Conservation (phyloP, 2,113 vertebrate genomes). For the Oostethus manadensis region DNA sequence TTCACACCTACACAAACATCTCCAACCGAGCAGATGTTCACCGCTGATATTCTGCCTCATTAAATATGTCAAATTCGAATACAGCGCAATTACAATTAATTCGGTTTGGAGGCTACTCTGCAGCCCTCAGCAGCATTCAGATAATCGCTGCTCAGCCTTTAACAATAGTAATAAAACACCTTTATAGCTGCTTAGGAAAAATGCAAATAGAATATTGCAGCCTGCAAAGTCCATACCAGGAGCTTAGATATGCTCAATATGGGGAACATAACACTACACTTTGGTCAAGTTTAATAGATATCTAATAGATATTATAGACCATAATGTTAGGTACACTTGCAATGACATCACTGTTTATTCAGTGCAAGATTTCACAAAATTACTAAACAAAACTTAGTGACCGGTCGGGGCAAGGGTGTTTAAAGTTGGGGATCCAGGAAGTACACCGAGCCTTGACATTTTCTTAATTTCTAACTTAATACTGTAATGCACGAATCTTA, state of each 20-base stretch:
- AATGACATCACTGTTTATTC: neutral
- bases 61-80: constrained; percentile 16
- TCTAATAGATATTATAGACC: neutral
- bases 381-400: neutral
- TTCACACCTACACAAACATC: neutral
- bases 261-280: neutral
- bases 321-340: neutral
- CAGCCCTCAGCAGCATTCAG: constrained; percentile 11
- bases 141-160: constrained; percentile 12
- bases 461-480: neutral
- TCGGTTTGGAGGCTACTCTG: constrained; percentile 8
- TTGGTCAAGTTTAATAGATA: neutral
- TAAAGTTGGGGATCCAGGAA: neutral
- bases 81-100: constrained; percentile 15
- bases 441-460: neutral
- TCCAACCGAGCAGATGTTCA: constrained; percentile 9
- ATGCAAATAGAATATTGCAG: constrained; percentile 20
- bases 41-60: constrained; percentile 9
- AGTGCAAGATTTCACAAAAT: no score
- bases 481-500: constrained; percentile 3
- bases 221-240: constrained; percentile 2
- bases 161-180: constrained; percentile 26
- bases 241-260: neutral
- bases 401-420: no score
- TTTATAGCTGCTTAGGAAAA: constrained; percentile 14